phyloP scores from a whole-genome alignment of 2,797 vertebrate species.

The Adrianichthys oophorus region DNA sequence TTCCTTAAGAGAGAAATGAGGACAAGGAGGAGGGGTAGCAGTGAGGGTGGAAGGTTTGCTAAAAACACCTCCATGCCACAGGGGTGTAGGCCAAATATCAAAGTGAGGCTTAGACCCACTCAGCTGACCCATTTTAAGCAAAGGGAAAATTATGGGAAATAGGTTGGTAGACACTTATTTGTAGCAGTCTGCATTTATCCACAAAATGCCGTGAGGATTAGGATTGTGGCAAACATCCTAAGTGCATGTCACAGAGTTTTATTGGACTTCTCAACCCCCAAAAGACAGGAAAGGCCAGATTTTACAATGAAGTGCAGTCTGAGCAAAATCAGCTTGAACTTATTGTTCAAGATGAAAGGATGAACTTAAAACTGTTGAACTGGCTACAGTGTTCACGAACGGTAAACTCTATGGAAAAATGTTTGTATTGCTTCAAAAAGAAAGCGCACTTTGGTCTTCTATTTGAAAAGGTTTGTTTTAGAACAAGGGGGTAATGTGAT shows the following conservation, averaged over 20 bases:
- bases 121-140: slow-evolving; percentile 25
- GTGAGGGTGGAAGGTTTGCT: slow-evolving; percentile 15
- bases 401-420: slow-evolving; percentile 2
- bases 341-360: slow-evolving; percentile 4
- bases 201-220: slow-evolving; percentile 19
- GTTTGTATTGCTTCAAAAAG: background rate
- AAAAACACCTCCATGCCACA: slow-evolving; percentile 34
- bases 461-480: background rate
- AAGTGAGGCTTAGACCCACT: slow-evolving; percentile 36
- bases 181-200: slow-evolving; percentile 20
- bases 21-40: slow-evolving; percentile 20
- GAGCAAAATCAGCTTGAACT: slow-evolving; percentile 21
- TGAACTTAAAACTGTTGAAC: slow-evolving; percentile 2
- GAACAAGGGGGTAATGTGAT: background rate
- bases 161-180: slow-evolving; percentile 8
- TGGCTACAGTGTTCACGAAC: background rate
- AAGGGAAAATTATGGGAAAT: slow-evolving; percentile 8
- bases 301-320: slow-evolving; percentile 47
- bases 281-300: slow-evolving; percentile 32
- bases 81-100: slow-evolving; percentile 45
- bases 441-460: background rate
- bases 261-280: slow-evolving; percentile 50
- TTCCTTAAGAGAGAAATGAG: slow-evolving; percentile 58
- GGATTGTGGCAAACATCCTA: slow-evolving; percentile 23
- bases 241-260: slow-evolving; percentile 46